These are phyloP conservation scores for Mythimna lalbum DNA, from an alignment of 2,888 invertebrate species.

Conservation along the genomic window DNA sequence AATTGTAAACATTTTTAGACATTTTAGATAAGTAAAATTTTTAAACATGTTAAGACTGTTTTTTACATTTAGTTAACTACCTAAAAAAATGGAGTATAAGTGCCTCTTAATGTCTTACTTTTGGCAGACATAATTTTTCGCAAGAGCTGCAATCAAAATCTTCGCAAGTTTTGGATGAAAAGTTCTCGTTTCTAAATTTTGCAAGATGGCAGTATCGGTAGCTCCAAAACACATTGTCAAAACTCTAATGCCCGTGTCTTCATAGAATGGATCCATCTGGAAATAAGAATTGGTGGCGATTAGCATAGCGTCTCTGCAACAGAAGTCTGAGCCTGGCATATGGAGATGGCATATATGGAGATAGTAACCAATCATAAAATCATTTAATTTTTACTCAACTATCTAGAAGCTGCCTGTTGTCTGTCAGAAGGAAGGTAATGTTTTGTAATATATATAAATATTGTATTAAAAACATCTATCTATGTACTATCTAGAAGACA, in stretches of 20 bases:
- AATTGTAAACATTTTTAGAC: too few species aligned
- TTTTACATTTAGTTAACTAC: too few species aligned
- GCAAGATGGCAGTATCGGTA: conserved; percentile 71
- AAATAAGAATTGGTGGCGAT: conserved; percentile 23
- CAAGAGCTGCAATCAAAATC: conserved; percentile 6
- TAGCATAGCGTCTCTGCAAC: background rate
- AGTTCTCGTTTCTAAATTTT: conserved; percentile 56
- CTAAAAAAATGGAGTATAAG: too few species aligned
- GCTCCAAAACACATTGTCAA: conserved; percentile 71
- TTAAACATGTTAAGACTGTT: too few species aligned
- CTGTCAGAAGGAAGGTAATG: too few species aligned
- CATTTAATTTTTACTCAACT: background rate
- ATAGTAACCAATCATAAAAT: background rate
- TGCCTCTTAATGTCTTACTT: conserved; percentile 53
- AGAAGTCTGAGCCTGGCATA: background rate
- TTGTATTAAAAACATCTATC: background rate
- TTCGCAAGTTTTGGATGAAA: conserved; percentile 57
- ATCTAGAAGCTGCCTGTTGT: too few species aligned
- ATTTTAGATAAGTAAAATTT: too few species aligned
- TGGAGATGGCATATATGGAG: too few species aligned
- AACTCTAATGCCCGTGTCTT: conserved; percentile 69
- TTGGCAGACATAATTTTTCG: conserved; percentile 37
- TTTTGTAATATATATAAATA: too few species aligned
- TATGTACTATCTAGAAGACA: background rate
- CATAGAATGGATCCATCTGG: conserved; percentile 68